These are phyloP conservation scores for Cephus rjabovi DNA, from an alignment of 2,888 invertebrate species.

Conservation along the genomic window DNA sequence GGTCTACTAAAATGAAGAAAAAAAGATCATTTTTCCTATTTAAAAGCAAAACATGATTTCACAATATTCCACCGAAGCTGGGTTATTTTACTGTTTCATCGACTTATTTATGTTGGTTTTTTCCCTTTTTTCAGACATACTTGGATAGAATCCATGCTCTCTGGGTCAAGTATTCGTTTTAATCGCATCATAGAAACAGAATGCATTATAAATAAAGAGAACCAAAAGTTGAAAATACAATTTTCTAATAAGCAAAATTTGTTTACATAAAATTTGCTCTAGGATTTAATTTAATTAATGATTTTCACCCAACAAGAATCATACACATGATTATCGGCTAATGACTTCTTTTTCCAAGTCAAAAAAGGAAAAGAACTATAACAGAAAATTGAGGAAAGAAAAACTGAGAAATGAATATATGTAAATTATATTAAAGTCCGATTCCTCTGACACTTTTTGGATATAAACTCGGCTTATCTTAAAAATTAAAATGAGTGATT, in stretches of 20 bases:
- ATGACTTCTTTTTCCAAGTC: no score
- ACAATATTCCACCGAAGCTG: background rate
- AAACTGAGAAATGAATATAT: constrained; percentile 16
- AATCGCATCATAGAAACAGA: constrained; percentile 36
- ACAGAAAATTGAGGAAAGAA: constrained; percentile 6
- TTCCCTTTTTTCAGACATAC: constrained; percentile 54
- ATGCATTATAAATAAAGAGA: no score
- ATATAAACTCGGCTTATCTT: no score
- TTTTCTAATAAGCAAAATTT: no score
- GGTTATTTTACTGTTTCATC: constrained; percentile 3
- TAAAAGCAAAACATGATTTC: constrained; percentile 10
- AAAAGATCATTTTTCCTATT: constrained; percentile 10
- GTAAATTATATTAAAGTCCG: no score
- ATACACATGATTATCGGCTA: no score
- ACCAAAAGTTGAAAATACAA: no score
- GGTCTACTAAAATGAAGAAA: background rate
- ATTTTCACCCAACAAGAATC: no score
- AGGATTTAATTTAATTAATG: no score
- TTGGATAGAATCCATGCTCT: constrained; percentile 59
- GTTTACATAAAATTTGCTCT: no score
- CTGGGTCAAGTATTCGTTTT: constrained; percentile 55
- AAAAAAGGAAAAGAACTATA: background rate
- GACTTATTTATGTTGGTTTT: constrained; percentile 19
- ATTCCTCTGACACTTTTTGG: no score
- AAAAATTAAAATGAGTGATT: no score